phyloP scores from a whole-genome alignment of 2,797 vertebrate species.

The Yasuhikotakia modesta region DNA sequence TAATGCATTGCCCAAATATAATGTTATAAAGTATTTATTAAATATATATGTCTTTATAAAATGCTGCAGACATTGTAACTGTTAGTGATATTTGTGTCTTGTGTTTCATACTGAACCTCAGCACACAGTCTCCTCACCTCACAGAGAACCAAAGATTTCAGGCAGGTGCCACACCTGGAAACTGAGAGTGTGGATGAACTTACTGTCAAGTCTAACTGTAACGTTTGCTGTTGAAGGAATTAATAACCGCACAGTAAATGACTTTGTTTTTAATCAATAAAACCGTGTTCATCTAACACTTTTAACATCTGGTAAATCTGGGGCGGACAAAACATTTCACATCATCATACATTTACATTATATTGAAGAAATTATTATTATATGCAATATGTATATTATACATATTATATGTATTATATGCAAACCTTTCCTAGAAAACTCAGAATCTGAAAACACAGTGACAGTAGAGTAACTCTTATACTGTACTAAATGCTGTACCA shows the following conservation, averaged over 20 bases:
- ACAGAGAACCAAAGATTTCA: conserved; percentile 76
- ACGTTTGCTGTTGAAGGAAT: neutral
- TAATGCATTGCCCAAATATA: too few species aligned
- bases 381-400: too few species aligned
- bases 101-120: conserved; percentile 74
- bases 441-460: conserved; percentile 62
- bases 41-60: neutral
- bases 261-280: conserved; percentile 12
- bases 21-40: too few species aligned
- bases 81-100: neutral
- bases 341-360: conserved; percentile 37
- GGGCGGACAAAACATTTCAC: conserved; percentile 48
- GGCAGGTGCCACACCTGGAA: conserved; percentile 85
- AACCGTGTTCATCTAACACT: conserved; percentile 37
- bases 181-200: too few species aligned
- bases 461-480: conserved; percentile 48
- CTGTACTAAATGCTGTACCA: conserved; percentile 84
- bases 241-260: neutral
- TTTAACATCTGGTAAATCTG: conserved; percentile 47
- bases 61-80: neutral
- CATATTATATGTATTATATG: too few species aligned
- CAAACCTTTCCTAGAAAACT: conserved; percentile 13
- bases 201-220: neutral
- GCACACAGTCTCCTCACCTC: conserved; percentile 82
- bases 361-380: conserved; percentile 28